A percentile compares a stretch with the other conserved stretches of the same genome.
Evolutionary conservation across 1,140 invertebrate species (phyloP).

Genomic region (Trichonephila clavipes): DNA sequence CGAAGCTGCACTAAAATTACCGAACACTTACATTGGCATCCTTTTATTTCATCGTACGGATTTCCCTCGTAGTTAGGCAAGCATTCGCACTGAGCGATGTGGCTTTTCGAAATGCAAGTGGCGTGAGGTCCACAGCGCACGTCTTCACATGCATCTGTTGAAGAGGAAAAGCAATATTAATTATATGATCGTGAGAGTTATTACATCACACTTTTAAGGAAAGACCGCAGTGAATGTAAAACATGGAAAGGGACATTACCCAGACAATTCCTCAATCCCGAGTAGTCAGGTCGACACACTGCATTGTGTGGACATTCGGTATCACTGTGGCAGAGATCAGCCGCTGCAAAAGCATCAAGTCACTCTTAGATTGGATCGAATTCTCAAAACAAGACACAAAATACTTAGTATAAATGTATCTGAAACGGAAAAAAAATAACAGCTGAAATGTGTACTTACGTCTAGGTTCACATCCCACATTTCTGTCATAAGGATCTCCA

Average conservation of each 20-base stretch:
- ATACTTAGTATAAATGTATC: background rate
- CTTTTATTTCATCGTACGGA: conserved; percentile 80
- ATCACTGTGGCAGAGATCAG: conserved; percentile 75
- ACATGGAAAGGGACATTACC: conserved; percentile 39
- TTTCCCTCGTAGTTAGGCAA: conserved; percentile 88
- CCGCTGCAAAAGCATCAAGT: conserved; percentile 36
- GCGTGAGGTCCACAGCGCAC: conserved; percentile 89
- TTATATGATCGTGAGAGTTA: too few species aligned
- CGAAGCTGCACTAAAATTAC: background rate
- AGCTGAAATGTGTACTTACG: conserved; percentile 49
- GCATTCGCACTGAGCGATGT: conserved; percentile 92
- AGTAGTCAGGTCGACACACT: conserved; percentile 82
- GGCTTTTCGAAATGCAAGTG: conserved; percentile 89
- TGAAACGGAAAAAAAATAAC: too few species aligned
- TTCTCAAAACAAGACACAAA: background rate
- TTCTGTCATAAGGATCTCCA: conserved; percentile 86
- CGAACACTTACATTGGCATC: conserved; percentile 77
- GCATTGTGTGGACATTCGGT: conserved; percentile 77
- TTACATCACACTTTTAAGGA: too few species aligned
- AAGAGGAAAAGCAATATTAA: conserved; percentile 27
- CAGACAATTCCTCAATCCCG: conserved; percentile 82
- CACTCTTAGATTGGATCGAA: background rate
- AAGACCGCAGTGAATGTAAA: background rate
- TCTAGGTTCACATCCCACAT: conserved; percentile 77
- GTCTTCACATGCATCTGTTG: conserved; percentile 78